These are phyloP conservation scores for Petrocephalus schoutedeni DNA, from an alignment of 2,797 vertebrate species.

Conservation along the genomic window DNA sequence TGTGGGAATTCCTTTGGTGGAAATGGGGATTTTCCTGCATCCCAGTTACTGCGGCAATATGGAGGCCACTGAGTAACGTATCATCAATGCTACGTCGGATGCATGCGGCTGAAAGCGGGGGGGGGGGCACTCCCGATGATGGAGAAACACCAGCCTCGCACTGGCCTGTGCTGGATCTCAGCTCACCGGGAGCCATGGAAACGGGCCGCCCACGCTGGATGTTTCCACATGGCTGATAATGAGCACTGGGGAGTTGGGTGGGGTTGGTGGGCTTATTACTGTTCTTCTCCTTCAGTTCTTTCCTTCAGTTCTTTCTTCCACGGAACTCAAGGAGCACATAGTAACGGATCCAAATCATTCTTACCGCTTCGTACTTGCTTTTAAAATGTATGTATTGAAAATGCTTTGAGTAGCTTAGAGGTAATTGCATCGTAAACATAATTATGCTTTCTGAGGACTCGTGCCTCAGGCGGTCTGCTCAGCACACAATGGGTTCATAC, in stretches of 20 bases:
- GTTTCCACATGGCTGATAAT: constrained; percentile 4
- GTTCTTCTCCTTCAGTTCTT: not conserved
- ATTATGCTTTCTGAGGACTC: not conserved
- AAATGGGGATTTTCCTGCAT: not conserved
- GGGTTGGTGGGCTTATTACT: not conserved
- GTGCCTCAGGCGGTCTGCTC: not conserved
- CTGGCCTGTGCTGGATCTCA: not conserved
- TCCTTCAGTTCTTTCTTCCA: not conserved
- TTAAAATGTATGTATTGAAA: not conserved
- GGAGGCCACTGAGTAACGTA: not conserved
- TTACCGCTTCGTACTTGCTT: not conserved
- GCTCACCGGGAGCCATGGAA: constrained; percentile 17
- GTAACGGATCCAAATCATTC: not conserved
- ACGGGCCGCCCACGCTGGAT: constrained; percentile 10
- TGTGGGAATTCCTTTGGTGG: not conserved
- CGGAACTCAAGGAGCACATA: not conserved
- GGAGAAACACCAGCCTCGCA: not conserved
- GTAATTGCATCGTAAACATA: not conserved
- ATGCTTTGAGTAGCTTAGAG: not conserved
- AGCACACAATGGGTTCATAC: not conserved
- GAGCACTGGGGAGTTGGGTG: not conserved
- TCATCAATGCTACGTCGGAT: not conserved
- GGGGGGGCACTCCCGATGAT: not conserved
- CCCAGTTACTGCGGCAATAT: not conserved
- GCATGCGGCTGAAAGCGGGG: not conserved